These are phyloP conservation scores for Fragariocoptes setiger DNA, from an alignment of 1,140 invertebrate genomes.

Conservation along the genomic window DNA sequence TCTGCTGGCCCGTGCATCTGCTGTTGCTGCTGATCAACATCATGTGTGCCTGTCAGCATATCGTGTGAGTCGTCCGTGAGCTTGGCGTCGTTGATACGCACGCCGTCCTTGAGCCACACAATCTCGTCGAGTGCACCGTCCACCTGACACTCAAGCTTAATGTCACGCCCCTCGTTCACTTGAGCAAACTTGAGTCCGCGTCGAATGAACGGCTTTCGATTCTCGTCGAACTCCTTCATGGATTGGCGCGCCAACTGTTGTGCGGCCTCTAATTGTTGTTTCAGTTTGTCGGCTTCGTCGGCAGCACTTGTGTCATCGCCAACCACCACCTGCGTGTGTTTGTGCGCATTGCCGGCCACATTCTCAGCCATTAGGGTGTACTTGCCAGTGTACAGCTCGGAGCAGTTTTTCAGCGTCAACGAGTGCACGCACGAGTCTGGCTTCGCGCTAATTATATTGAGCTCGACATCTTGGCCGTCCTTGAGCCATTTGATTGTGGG, in stretches of 20 bases:
- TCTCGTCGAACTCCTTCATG: not conserved
- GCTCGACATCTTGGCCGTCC: conserved; percentile 3
- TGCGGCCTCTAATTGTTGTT: not conserved
- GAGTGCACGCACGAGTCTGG: not conserved
- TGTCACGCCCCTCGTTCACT: conserved; percentile 15
- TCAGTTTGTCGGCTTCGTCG: not conserved
- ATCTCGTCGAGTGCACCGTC: not conserved
- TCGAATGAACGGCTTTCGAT: not conserved
- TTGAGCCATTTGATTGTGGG: conserved; percentile 8
- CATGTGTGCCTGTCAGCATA: too few relatives aligned
- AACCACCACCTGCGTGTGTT: not conserved
- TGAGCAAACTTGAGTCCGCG: not conserved
- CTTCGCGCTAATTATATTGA: not conserved
- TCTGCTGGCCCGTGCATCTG: conserved; percentile 21
- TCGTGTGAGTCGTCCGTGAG: not conserved
- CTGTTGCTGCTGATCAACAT: too few relatives aligned
- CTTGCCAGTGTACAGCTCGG: conserved; percentile 15
- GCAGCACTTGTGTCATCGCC: not conserved
- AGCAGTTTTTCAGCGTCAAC: not conserved
- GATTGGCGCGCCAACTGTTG: too few relatives aligned
- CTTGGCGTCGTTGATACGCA: conserved; percentile 13
- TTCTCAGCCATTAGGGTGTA: conserved; percentile 24
- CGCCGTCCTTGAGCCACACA: conserved; percentile 13
- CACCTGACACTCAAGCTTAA: conserved; percentile 10
- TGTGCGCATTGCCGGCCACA: not conserved